Evolutionary conservation across 2,888 invertebrate genomes (phyloP), one percentile per base, ranked within the genome.

Genomic region (Amphipoea lucens): DNA sequence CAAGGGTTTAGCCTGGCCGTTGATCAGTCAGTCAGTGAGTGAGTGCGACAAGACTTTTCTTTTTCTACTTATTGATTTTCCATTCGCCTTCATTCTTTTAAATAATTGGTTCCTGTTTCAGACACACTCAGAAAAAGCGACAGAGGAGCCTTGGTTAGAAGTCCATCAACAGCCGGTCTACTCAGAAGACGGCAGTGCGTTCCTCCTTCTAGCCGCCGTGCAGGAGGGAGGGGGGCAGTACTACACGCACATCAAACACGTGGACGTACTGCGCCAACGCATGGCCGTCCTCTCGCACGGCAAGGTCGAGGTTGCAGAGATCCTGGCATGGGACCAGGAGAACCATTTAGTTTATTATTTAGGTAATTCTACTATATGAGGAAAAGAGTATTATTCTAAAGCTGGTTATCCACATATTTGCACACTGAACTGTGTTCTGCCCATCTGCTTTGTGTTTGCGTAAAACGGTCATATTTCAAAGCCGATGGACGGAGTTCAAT

Each of bases 211-310:
- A 86, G 98, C 98, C 9, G 98, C 98, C 36, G 98, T 99, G 74
- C 98, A 98, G 92, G 99, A 99, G 92, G 98, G 98, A 70, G 98
- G 98, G 68, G 98, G 98, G 83, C 98, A 98, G 93, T 98, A 98
- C 93, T 99, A 98, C 96, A 98, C 98, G 66, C 99, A 99, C 97
- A 98, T 99, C 94, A 98, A 98, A 92, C 98, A 98, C 94, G 98
- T 98, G 86, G 98, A 98, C 83, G 97, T 98, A 85, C 97, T 98
- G 79, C 98, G 98, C 90, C 98, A 98, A 93, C 97, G 98, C 90
- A 98, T 98, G 92, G 98, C 98, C 14, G 98, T 98, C 71, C 97
- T 99, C 87, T 98, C 98, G 74, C 98, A 99, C 92, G 99, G 99
- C 57, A 97, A 98, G 90, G 98, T 98, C 94, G 98, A 99, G 97